Evolutionary conservation across 2,113 vertebrate species (phyloP), one percentile per base, ranked within the genome.

Genomic region (Lates calcarifer): DNA sequence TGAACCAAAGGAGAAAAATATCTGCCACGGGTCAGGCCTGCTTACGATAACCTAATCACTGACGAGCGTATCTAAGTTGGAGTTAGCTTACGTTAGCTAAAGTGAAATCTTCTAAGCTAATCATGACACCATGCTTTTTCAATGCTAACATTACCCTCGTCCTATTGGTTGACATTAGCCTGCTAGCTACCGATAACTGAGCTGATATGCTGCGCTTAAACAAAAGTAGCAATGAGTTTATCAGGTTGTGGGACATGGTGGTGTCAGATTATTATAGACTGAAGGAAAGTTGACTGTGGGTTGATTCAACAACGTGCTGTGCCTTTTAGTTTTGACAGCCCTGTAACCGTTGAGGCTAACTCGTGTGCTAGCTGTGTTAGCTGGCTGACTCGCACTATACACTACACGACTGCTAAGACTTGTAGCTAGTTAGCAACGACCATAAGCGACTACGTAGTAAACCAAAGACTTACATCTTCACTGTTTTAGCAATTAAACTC

Each of bases 381-480:
- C 79, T 66, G 22, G 39, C 18, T 33, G 69, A 43, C 47, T 45
- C 70, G 55, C 69, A 78, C 60, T 49, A 57, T 14, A 39, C 10
- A 39, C 10, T 35, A 62, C 22, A 47, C 29, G 29, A 43, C 17
- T 15, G 22, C 51, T 55, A 10, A 28, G n/a, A 66, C 62, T 39
- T 29, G 6, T 13, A 33, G 66, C 53, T 35, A 18, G 3, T 65
- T 56, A 61, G 49, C 56, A 0, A 60, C 49, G 3, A 57, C 6
- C 4, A n/a, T 43, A 14, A 53, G 14, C 41, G 10, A 13, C 37
- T 22, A 24, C 13, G 33, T 17, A 79, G 1, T 41, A 13, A 77
- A 89, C n/a, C 4, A 18, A 71, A 78, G 2, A 92, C 92, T 93
- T 93, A 93, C 92, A 92, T 93, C 24, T 81, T 87, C n/a, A 66